Conservation (phyloP, 1,140 invertebrate species). For the Brachystomella parvula region DNA sequence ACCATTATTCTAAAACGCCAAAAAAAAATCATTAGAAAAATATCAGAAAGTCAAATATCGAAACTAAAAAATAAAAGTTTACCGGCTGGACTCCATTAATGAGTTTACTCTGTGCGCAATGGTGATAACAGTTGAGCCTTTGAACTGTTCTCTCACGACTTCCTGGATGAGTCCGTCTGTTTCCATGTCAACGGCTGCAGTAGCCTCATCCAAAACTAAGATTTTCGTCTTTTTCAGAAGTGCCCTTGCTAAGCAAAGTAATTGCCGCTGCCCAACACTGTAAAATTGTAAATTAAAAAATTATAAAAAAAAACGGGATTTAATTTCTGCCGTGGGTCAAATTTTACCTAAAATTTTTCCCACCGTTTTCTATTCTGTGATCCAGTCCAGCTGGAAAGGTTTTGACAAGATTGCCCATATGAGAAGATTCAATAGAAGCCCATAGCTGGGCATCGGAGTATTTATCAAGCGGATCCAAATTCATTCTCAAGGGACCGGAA, state of each 20-base stretch:
- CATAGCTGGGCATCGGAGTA: slow-evolving; percentile 45
- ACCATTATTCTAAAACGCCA: no score
- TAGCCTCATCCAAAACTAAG: slow-evolving; percentile 60
- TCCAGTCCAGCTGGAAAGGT: slow-evolving; percentile 42
- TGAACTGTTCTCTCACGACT: slow-evolving; percentile 81
- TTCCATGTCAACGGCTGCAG: slow-evolving; percentile 48
- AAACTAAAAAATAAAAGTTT: no score
- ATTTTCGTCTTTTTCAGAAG: no score
- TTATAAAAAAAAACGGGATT: no score
- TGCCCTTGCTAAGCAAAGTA: slow-evolving; percentile 82
- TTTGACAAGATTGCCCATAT: slow-evolving; percentile 45
- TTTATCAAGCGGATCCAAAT: slow-evolving; percentile 46
- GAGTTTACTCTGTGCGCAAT: slow-evolving; percentile 91
- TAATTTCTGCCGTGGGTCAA: slow-evolving; percentile 36
- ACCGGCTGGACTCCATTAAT: slow-evolving; percentile 79
- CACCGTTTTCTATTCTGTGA: slow-evolving; percentile 46
- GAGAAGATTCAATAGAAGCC: slow-evolving; percentile 45
- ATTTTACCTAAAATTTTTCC: slow-evolving; percentile 45
- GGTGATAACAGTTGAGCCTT: slow-evolving; percentile 79
- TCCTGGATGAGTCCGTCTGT: slow-evolving; percentile 55
- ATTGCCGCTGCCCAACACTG: slow-evolving; percentile 72
- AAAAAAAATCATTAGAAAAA: no score
- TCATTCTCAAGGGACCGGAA: slow-evolving; percentile 44
- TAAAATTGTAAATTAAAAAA: slow-evolving; percentile 17
- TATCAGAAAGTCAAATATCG: no score